Evolutionary conservation across 2,888 invertebrate genomes (phyloP), one percentile per base, ranked within the genome.

Genomic region (Ditylenchus weischeri): DNA sequence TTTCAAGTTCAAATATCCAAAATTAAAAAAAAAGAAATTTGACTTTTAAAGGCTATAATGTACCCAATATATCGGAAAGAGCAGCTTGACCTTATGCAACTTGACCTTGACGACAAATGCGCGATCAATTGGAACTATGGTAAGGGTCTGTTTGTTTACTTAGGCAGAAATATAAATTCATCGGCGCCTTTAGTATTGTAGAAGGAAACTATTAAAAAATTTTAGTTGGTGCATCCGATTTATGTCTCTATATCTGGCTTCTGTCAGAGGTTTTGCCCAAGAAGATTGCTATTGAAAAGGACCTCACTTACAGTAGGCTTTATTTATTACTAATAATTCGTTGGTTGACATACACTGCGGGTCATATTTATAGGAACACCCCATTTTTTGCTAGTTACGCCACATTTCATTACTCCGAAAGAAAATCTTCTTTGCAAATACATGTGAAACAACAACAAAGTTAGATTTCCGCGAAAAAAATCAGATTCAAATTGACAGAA

Each of bases 81-180:
- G 64, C 74, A 72, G 21, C 66, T 82, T 23, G 76, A 78, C 47
- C 60, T 71, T 59, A 74, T 82, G 49, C 67, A 70, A 21, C 70
- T 83, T 57, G 79, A 81, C 65, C 65, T 79, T 15, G 83, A 83
- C 66, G 83, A 83, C 72, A 78, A 80, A 66, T 83, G 83, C 70
- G 83, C 82, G 18, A 72, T 83, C 38, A 79, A 80, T 68, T 83
- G 83, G 83, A 83, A 78, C 67, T 81, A 80, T 68, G 75, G 81
- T 79, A 58, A 62, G 72, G 23, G 18, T 19, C 21, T 7, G 21
- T 67, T 36, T 8, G 43, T 43, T 43, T 15, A 15, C 11, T 43
- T 13, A 43, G 43, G 13, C 43, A 13, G n/a, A n/a, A n/a, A n/a
- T n/a, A n/a, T n/a, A n/a, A 13, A 43, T 43, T 8, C 1, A 43